Conservation (phyloP, 2,888 invertebrate genomes). For the Sphinx pinastri region DNA sequence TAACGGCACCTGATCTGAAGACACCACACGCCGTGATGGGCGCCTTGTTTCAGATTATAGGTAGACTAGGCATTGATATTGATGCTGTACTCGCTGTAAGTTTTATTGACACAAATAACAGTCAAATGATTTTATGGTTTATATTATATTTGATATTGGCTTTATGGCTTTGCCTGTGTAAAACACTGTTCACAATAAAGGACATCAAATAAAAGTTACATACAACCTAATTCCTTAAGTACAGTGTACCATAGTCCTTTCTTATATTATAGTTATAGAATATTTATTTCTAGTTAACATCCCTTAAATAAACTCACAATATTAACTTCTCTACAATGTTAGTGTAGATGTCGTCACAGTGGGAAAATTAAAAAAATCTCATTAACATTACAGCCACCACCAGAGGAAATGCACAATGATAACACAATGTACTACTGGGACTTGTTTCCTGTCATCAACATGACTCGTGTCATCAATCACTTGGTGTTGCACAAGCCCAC, state of each 20-base stretch:
- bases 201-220: too few relatives aligned
- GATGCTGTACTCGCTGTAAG: slow-evolving; percentile 64
- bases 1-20: slow-evolving; percentile 61
- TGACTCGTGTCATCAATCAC: slow-evolving; percentile 65
- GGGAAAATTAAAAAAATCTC: neutral
- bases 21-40: slow-evolving; percentile 66
- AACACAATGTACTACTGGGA: slow-evolving; percentile 69
- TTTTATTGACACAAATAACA: too few relatives aligned
- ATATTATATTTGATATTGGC: neutral
- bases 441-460: slow-evolving; percentile 69
- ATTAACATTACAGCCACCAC: slow-evolving; percentile 52
- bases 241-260: too few relatives aligned
- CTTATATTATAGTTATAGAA: too few relatives aligned
- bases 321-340: too few relatives aligned
- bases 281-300: too few relatives aligned
- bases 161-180: too few relatives aligned
- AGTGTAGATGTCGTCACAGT: neutral
- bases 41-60: slow-evolving; percentile 62
- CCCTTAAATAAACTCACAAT: too few relatives aligned
- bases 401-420: slow-evolving; percentile 62
- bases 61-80: slow-evolving; percentile 64
- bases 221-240: too few relatives aligned
- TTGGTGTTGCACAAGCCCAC: slow-evolving; percentile 52
- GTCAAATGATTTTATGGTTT: too few relatives aligned
- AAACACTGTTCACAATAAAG: too few relatives aligned